phyloP scores from a whole-genome alignment of 1,140 invertebrate genomes.

The Lepidurus apus region DNA sequence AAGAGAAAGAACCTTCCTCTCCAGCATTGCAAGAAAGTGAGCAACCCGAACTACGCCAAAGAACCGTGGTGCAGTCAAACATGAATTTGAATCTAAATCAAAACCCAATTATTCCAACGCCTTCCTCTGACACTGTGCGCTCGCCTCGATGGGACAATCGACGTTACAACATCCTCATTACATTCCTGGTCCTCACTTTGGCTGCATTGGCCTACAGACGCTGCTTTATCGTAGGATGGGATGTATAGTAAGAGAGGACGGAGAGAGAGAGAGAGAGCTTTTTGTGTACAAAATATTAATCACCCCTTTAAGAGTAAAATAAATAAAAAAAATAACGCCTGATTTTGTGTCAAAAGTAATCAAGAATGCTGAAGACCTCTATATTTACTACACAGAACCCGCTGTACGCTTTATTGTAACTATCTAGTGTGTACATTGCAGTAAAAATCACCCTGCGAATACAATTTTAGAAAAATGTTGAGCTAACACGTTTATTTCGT shows the following conservation, averaged over 20 bases:
- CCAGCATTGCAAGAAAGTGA: neutral
- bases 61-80: neutral
- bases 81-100: neutral
- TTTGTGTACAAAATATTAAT: no score
- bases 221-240: neutral
- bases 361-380: neutral
- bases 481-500: neutral
- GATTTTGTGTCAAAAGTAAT: slow-evolving; percentile 12
- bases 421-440: slow-evolving; percentile 8
- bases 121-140: neutral
- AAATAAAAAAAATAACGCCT: neutral
- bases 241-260: neutral
- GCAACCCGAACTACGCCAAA: neutral
- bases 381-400: slow-evolving; percentile 1
- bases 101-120: neutral
- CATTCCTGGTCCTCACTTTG: neutral
- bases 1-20: neutral
- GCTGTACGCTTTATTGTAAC: neutral
- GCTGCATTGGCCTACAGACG: neutral
- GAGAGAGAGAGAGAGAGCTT: no score
- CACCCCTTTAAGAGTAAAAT: no score
- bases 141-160: neutral
- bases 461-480: neutral
- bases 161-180: neutral
- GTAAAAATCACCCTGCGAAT: neutral